Base-by-base conservation (phyloP, 1,140 invertebrate species). In the Papilio aristodemus region DNA sequence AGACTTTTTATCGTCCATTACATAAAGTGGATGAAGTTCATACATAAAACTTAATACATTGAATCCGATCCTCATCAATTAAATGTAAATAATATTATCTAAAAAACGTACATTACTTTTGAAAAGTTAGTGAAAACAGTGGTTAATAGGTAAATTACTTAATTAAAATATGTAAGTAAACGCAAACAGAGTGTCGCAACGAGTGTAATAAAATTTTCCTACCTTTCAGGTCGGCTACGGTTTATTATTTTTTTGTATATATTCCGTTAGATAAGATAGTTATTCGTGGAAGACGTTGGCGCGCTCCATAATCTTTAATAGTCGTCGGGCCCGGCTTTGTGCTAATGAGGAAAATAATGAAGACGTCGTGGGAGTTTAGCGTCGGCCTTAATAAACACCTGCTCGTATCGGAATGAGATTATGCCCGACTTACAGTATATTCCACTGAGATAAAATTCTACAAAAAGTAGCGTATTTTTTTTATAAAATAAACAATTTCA, bases 291-390 rank as follows among this genome's bases (percentile, higher is more conserved):
- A 62, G 36, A 72, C 73, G 46, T 50, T 6, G 27, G 27, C 27
- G 27, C 27, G 27, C 78, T 76, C 75, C 75, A 75, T 83, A 78
- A 78, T 84, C 78, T 81, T 78, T 81, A 84, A 84, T n/a, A n/a
- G n/a, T 81, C 78, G 75, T 63, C 70, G 76, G 72, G 80, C 73
- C 77, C 77, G 79, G 76, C 74, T 77, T 76, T 73, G 77, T 75
- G 73, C 82, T 85, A 84, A 87, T 87, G 83, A 85, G 85, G 85
- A 85, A 87, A 87, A 87, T 87, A 87, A 87, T 87, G 85, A 84
- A 79, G 73, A 69, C 76, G 70, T 63, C 67, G 67, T 74, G 68
- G 66, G 72, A 70, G 72, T 81, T n/a, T 74, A 76, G 71, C 74
- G 72, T 69, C 72, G 71, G 73, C 68, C 70, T 78, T 82, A 80